Evolutionary conservation across 2,113 vertebrate species (phyloP), one percentile per base, ranked within the genome.

Genomic region (Misgurnus mizolepis): DNA sequence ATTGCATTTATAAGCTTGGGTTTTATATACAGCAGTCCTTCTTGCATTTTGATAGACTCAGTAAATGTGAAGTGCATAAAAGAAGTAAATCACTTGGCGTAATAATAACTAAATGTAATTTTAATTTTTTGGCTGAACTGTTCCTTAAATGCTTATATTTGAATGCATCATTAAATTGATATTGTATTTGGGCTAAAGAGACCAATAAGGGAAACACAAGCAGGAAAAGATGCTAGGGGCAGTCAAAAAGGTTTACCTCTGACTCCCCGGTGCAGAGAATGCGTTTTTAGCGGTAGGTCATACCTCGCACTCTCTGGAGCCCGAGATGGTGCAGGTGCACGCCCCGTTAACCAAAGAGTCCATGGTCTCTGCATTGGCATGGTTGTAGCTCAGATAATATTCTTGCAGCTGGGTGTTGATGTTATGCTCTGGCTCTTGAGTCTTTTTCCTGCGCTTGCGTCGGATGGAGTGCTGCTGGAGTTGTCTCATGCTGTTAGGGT

Each of bases 301-400:
- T 94, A 99, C 97, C 94, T 99, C 96, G 73, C 97, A 98, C 92
- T 98, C 96, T 92, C 96, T 95, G 92, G 96, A 96, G 93, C 96
- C 96, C 85, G 97, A 98, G 90, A 97, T 95, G 90, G 96, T 97
- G 91, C 97, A 99, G 12, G 96, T 98, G 95, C 96, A 98, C 78
- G 95, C 95, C 83, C 95, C 97, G 47, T 95, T 97, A 85, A 95
- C 95, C 47, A 96, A 91, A 88, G 97, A 92, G 93, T 97, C 96
- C 94, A 97, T 93, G 85, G 96, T 94, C 90, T 98, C 96, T 60
- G 96, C 95, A 93, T 96, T 97, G 78, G 96, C 95, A 77, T 97
- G 95, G 89, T 95, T 95, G 92, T 97, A 99, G 93, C 95, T 98
- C 93, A 99, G 95, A 79, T 98, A 99, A 91, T 98, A 99, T 93